phyloP scores from a whole-genome alignment of 2,113 vertebrate species.

The Poeciliopsis turrubarensis region DNA sequence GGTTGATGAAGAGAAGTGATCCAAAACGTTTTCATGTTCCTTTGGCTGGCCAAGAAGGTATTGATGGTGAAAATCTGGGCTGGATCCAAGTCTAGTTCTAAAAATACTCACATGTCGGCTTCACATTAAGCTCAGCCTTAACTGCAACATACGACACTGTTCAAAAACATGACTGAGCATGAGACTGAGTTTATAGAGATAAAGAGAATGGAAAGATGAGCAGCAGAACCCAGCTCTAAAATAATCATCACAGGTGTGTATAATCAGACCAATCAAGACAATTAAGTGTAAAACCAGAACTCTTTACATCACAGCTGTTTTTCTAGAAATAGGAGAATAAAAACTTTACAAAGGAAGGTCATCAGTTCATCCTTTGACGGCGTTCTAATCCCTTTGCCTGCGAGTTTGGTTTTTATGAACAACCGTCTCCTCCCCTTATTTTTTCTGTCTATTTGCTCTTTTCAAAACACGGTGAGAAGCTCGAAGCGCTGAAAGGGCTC shows the following conservation, averaged over 20 bases:
- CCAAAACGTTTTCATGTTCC: slow-evolving; percentile 44
- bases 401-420: not conserved
- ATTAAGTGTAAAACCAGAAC: not conserved
- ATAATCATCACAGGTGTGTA: not conserved
- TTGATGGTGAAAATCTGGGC: slow-evolving; percentile 19
- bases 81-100: slow-evolving; percentile 4
- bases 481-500: not conserved
- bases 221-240: no score
- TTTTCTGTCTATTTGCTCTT: not conserved
- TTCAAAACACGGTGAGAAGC: not conserved
- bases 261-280: not conserved
- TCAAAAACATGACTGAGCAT: no score
- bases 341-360: not conserved
- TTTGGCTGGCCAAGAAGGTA: slow-evolving; percentile 32
- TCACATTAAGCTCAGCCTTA: slow-evolving; percentile 20
- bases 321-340: not conserved
- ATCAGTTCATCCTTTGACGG: no score
- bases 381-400: no score
- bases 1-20: slow-evolving; percentile 57
- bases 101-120: slow-evolving; percentile 6
- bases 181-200: no score
- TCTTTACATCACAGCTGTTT: not conserved
- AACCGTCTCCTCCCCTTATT: not conserved
- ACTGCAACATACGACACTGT: no score
- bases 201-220: no score